Evolutionary conservation across 2,888 invertebrate species (phyloP).

Genomic region (Dasysyrphus albostriatus): DNA sequence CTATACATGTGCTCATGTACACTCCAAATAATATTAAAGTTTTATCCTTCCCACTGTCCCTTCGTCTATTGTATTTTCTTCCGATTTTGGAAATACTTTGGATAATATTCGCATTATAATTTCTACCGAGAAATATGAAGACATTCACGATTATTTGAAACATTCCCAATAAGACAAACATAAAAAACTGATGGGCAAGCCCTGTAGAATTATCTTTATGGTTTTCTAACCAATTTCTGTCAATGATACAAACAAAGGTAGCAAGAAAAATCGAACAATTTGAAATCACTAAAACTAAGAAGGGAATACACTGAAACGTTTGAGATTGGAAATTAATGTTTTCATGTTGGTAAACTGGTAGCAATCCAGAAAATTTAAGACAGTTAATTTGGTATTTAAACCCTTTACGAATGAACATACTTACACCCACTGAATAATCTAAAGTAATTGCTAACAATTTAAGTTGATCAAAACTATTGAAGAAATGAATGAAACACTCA

Average conservation of each 20-base stretch:
- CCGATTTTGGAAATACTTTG: background rate
- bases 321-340: background rate
- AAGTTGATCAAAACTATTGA: background rate
- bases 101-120: background rate
- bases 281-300: background rate
- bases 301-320: background rate
- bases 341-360: background rate
- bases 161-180: background rate
- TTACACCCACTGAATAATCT: background rate
- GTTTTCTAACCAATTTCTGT: background rate
- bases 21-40: background rate
- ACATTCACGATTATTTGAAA: background rate
- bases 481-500: background rate
- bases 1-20: background rate
- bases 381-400: conserved; percentile 2
- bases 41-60: background rate
- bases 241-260: background rate
- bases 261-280: background rate
- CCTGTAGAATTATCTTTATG: background rate
- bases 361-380: background rate
- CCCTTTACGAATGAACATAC: conserved; percentile 3
- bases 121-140: background rate
- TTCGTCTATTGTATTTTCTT: background rate
- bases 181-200: background rate
- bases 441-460: background rate